Evolutionary conservation across 2,113 vertebrate species (phyloP), one percentile per base, ranked within the genome.

Genomic region (Bujurquina vittata): DNA sequence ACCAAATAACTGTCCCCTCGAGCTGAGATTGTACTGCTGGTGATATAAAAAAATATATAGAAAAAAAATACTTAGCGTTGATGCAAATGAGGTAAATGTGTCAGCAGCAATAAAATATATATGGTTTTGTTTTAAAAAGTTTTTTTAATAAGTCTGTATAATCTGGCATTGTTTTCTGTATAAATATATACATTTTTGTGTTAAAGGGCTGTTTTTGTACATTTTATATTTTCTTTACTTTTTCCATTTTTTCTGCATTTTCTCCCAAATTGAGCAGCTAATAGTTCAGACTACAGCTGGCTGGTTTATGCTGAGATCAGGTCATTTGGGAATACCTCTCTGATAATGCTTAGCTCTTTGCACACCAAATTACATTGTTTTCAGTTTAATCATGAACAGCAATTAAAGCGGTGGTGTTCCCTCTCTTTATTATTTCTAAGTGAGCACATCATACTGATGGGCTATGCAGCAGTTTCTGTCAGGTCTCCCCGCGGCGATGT

Each of bases 401-500:
- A 77, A 81, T 87, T 88, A 88, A 77, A 85, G 59, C 29, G 57
- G 52, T 67, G 62, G 55, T 72, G 37, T 65, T 84, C 49, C 54
- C 52, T 37, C 31, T 58, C 59, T 80, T 79, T 86, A 82, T 83
- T 84, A 79, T 92, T 84, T 84, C 69, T 87, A 74, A 88, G 81
- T 72, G 69, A 90, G 82, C 3, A 75, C 65, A 59, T 85, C 80
- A 49, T 75, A 57, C 60, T 74, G 63, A 73, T 46, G 84, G 80
- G 73, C 79, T 57, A 54, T 57, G 67, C 69, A 57, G 83, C 33
- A 55, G 77, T 81, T 78, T 85, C 67, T 81, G 46, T 79, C 77
- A 75, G 83, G 63, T 88, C 83, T 87, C 87, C 83, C 84, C 29
- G 87, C 65, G 29, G 88, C 80, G 33, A 80, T 78, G 82, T 79